Percentiles rank a stretch among this genome's conserved stretches.
phyloP scores from a whole-genome alignment of 2,888 invertebrate species.

The Strigamia crassipes region DNA sequence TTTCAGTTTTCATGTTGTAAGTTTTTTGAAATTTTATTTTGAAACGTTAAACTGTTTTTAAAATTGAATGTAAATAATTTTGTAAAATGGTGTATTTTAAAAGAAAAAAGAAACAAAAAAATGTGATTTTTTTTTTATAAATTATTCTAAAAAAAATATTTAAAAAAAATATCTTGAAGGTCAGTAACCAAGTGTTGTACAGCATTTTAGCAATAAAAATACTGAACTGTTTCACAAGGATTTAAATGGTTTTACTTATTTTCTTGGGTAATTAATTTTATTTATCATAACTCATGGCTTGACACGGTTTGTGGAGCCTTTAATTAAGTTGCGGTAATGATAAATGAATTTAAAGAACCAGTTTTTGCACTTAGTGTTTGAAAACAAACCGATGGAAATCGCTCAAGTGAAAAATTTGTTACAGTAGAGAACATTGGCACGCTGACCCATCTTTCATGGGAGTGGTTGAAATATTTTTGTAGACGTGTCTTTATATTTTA shows the following conservation, averaged over 20 bases:
- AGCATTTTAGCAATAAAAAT: background rate
- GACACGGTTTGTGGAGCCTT: too few relatives aligned
- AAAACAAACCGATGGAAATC: background rate
- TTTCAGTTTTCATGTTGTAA: slow-evolving; percentile 1
- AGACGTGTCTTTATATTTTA: background rate
- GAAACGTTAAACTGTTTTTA: slow-evolving; percentile 18
- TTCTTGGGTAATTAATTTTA: background rate
- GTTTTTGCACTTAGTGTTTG: background rate
- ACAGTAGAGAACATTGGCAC: slow-evolving; percentile 5
- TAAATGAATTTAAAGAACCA: background rate
- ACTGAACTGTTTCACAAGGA: background rate
- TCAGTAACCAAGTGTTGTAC: background rate
- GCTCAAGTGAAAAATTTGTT: slow-evolving; percentile 5
- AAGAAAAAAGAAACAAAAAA: background rate
- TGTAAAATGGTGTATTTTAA: slow-evolving; percentile 6
- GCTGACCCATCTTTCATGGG: slow-evolving; percentile 25
- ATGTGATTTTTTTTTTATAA: background rate
- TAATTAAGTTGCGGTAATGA: background rate
- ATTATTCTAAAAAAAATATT: background rate
- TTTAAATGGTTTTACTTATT: background rate
- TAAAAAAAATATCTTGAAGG: background rate
- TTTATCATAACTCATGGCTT: too few relatives aligned
- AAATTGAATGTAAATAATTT: background rate
- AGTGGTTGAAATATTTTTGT: background rate
- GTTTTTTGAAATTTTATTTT: slow-evolving; percentile 19